Percentiles rank a stretch among this genome's conserved stretches.
Conservation (phyloP, 2,888 invertebrate genomes). For the Caenorhabditis plicata region DNA sequence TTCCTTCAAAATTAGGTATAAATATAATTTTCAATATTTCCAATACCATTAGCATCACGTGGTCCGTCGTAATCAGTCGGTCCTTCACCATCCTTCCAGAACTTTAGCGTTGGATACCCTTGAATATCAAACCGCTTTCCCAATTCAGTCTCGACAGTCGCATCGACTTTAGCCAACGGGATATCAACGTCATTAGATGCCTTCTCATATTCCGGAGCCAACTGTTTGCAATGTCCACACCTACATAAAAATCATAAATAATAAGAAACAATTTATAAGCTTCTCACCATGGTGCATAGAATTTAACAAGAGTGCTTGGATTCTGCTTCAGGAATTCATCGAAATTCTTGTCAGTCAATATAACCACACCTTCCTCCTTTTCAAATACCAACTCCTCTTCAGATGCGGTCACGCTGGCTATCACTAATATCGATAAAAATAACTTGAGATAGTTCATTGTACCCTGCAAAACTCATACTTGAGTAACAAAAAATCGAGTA, state of each 20-base stretch:
- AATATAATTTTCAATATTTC: no score
- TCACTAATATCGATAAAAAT: no score
- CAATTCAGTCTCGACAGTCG: slow-evolving; percentile 69
- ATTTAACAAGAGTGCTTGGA: slow-evolving; percentile 70
- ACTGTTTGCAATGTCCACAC: slow-evolving; percentile 70
- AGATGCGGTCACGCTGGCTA: slow-evolving; percentile 2
- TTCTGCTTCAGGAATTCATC: slow-evolving; percentile 63
- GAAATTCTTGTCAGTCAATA: slow-evolving; percentile 63
- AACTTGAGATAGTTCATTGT: no score
- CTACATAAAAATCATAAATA: slow-evolving; percentile 12
- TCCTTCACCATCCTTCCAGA: slow-evolving; percentile 69
- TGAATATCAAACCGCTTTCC: slow-evolving; percentile 69
- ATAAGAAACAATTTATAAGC: slow-evolving; percentile 40
- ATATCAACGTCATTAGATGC: slow-evolving; percentile 67
- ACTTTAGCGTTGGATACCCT: slow-evolving; percentile 71
- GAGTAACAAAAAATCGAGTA: no score
- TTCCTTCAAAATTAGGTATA: slow-evolving; percentile 67
- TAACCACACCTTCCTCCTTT: slow-evolving; percentile 48
- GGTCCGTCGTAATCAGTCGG: slow-evolving; percentile 70
- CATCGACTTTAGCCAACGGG: slow-evolving; percentile 71
- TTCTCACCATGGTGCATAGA: slow-evolving; percentile 73
- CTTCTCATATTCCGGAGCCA: slow-evolving; percentile 69
- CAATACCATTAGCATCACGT: slow-evolving; percentile 66
- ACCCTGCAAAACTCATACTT: no score
- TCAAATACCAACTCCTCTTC: slow-evolving; percentile 48